Conservation (phyloP, 2,113 vertebrate genomes). For the Pterophyllum scalare region DNA sequence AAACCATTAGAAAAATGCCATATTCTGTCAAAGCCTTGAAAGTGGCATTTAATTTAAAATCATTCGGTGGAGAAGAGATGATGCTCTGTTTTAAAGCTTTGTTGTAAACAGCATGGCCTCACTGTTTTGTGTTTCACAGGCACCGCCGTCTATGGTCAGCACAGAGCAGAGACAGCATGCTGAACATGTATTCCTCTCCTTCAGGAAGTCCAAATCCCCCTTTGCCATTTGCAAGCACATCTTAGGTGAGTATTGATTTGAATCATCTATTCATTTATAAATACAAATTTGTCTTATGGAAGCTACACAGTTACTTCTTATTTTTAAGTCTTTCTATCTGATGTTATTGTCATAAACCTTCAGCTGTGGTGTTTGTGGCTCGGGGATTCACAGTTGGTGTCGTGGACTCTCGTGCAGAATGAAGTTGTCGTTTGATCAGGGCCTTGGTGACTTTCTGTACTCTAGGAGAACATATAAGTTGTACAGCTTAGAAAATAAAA, state of each 20-base stretch:
- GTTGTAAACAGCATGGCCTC: not conserved
- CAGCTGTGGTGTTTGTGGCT: not conserved
- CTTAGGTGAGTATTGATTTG: constrained; percentile 84
- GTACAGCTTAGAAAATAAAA: not conserved
- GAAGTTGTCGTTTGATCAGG: not conserved
- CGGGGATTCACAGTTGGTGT: not conserved
- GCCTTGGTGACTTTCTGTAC: not conserved
- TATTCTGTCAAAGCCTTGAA: not conserved
- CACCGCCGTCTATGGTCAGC: constrained; percentile 98
- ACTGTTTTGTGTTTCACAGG: constrained; percentile 77
- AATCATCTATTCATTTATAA: not conserved
- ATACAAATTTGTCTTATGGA: not conserved
- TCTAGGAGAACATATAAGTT: not conserved
- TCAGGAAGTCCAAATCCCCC: constrained; percentile 98
- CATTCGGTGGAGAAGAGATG: not conserved
- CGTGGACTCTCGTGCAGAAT: not conserved
- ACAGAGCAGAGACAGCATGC: constrained; percentile 97
- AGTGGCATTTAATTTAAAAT: not conserved
- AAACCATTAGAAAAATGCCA: not conserved
- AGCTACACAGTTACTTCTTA: not conserved
- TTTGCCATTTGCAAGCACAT: constrained; percentile 99
- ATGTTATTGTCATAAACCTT: constrained; percentile 4
- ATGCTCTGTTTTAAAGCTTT: not conserved
- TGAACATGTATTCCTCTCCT: constrained; percentile 98
- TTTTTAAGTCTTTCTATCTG: not conserved